Percentiles rank a stretch among this genome's conserved stretches.
Conservation (phyloP, 2,797 vertebrate genomes). For the Brotula barbata region DNA sequence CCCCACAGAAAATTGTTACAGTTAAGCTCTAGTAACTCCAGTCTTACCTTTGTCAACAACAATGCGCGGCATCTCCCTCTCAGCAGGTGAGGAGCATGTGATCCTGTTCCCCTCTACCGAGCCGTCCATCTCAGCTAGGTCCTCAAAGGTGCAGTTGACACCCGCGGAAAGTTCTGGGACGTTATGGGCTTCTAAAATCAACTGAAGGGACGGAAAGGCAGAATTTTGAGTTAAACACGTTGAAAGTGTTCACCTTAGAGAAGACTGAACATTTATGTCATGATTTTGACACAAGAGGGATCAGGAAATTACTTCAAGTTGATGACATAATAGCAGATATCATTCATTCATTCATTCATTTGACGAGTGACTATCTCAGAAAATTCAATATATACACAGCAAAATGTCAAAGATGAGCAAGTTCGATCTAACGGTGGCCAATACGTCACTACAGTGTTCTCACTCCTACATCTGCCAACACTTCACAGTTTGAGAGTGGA, state of each 20-base stretch:
- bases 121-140: slow-evolving; percentile 95
- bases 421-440: slow-evolving; percentile 2
- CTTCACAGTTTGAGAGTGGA: slow-evolving; percentile 28
- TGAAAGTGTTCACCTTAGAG: not conserved
- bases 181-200: slow-evolving; percentile 95
- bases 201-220: slow-evolving; percentile 65
- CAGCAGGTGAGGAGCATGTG: slow-evolving; percentile 90
- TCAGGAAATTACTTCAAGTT: no score
- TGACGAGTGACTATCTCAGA: no score
- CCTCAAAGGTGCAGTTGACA: slow-evolving; percentile 96
- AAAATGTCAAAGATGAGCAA: slow-evolving; percentile 15
- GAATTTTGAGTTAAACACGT: not conserved
- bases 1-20: no score
- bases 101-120: slow-evolving; percentile 94
- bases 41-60: slow-evolving; percentile 90
- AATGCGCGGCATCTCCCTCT: slow-evolving; percentile 94
- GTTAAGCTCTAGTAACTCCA: no score
- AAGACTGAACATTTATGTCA: not conserved
- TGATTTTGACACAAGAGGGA: not conserved
- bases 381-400: not conserved
- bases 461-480: slow-evolving; percentile 23
- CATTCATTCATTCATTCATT: no score
- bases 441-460: not conserved
- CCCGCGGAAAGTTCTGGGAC: slow-evolving; percentile 95
- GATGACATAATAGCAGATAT: no score